Evolutionary conservation across 2,888 invertebrate genomes (phyloP), one percentile per base, ranked within the genome.

Genomic region (Carcina quercana): DNA sequence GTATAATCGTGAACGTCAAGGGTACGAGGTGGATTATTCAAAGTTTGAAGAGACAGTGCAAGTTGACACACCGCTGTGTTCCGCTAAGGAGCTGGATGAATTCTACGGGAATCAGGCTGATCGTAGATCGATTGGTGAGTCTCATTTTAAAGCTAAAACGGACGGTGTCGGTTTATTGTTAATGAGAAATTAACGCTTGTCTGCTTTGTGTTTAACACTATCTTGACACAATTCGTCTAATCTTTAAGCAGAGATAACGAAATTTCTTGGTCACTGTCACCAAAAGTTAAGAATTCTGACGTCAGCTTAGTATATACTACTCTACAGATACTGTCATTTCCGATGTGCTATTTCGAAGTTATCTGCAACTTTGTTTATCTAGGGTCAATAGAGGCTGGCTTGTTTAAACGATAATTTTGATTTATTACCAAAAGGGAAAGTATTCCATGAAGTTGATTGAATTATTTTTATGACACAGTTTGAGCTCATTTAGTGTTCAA

Each of bases 1-100:
- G 34, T 93, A 92, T 55, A 91, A 91, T 45, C 90, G 91, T 55
- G 90, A 91, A 43, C 83, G 89, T 15, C 89, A 91, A 41, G 90
- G 90, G 7, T 92, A 91, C 60, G 88, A 91, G 52, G 92, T 93
- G 35, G 93, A 95, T 69, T 94, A 94, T 62, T 90, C 91, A 8
- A 88, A 91, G 57, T 95, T 95, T 69, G 92, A 95, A 53, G 90
- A 88, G 52, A 93, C 92, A 0, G 86, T 87, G 33, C 91, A 91
- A 47, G 91, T 93, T 30, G 91, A 92, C 56, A 94, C 93, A 0
- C 94, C 94, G 0, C 79, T 92, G 25, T 93, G 93, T 66, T 89
- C 89, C 10, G 89, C 89, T 35, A 87, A 87, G 44, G 89, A 89
- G 49, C 64, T 89, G 49, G 84, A 86, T 26, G 88, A 89, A 49